These are phyloP conservation scores for Sakesphorus luctuosus DNA, from an alignment of 2,113 vertebrate species.

Conservation along the genomic window DNA sequence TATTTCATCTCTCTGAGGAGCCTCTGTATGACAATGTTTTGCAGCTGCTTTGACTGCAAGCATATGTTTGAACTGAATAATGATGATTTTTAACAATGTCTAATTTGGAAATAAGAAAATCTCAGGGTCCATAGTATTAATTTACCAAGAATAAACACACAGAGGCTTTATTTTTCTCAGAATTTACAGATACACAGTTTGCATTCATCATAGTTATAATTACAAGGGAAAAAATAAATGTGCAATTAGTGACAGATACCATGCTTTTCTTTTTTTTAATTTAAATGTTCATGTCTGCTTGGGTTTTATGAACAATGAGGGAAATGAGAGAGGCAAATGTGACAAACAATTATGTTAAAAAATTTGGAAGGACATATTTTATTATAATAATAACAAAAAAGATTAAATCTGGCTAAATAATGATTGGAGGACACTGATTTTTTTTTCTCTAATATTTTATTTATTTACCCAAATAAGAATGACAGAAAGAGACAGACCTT, in stretches of 20 bases:
- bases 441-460: not conserved
- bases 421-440: not conserved
- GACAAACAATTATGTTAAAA: not conserved
- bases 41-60: constrained; percentile 31
- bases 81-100: not conserved
- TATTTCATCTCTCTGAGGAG: not conserved
- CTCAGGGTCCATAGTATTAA: not conserved
- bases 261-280: not conserved
- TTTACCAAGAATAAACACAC: not conserved
- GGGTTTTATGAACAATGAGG: not conserved
- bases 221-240: not conserved
- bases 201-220: not conserved
- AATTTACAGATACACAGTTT: not conserved
- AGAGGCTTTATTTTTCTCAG: not conserved
- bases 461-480: constrained; percentile 52
- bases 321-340: not conserved
- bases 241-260: not conserved
- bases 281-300: not conserved
- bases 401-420: not conserved
- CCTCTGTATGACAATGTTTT: constrained; percentile 25
- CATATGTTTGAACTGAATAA: not conserved
- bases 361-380: not conserved
- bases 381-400: not conserved
- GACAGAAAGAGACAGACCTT: not conserved
- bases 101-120: not conserved